Evolutionary conservation across 1,140 invertebrate genomes (phyloP), one percentile per base, ranked within the genome.

Genomic region (Ridgeia piscesae): DNA sequence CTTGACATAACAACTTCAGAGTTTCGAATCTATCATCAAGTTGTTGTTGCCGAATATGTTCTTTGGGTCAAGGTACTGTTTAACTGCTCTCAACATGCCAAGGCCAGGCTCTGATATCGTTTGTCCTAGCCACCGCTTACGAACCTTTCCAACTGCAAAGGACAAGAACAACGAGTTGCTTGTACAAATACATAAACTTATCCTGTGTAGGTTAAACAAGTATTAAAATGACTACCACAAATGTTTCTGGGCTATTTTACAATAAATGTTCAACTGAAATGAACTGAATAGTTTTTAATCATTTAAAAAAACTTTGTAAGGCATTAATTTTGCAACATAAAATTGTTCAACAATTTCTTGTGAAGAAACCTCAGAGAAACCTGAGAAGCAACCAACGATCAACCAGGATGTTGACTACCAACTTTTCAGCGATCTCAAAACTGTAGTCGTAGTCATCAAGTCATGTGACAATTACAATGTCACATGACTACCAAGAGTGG

Each of bases 21-120:
- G 89, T 91, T 50, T 91, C 8, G 34, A 91, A 21, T 91, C 91
- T 35, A 91, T 91, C 93, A 93, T 93, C 6, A 99, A 96, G 96
- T 99, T 99, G 27, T 98, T 97, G 93, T 97, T 97, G 0, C 98
- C 98, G 96, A 99, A 99, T 92, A 99, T 97, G 95, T 99, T 99
- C 34, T 98, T 97, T 0, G 99, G 99, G 96, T 99, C 99, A 17
- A 99, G 95, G 93, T 98, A 97, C 21, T 96, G 94, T 95, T 99
- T 99, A 0, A 99, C 97, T 0, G 98, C 97, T 8, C 97, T 95
- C 93, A 99, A 97, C 2, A 99, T 96, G 6, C 97, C 96, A 0
- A 98, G 96, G 0, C 98, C 98, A 4, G 97, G 96, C 27, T 97
- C 96, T 2, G 98, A 98, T 1, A 99, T 97, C 94, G 98, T 99